phyloP scores from a whole-genome alignment of 2,888 invertebrate species.

The Pristionchus entomophagus region DNA sequence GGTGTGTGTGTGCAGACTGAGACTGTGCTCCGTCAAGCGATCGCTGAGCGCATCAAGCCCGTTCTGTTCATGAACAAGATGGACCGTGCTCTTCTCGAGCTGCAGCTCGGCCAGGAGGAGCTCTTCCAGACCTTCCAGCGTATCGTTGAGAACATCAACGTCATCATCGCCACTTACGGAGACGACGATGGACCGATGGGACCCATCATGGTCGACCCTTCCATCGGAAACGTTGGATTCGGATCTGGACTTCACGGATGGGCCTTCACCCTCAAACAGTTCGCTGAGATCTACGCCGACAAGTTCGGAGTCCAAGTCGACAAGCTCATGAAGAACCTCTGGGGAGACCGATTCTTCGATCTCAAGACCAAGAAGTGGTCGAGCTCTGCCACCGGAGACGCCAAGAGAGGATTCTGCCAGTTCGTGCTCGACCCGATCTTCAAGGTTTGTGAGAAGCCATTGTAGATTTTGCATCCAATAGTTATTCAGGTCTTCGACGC shows the following conservation, averaged over 20 bases:
- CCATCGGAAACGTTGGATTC: constrained; percentile 98
- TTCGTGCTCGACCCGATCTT: constrained; percentile 99
- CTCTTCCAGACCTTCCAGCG: constrained; percentile 95
- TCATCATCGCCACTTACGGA: constrained; percentile 98
- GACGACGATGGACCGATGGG: constrained; percentile 99
- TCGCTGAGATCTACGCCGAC: constrained; percentile 97
- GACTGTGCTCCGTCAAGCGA: constrained; percentile 99
- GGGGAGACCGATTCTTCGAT: constrained; percentile 99
- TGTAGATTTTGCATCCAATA: not conserved
- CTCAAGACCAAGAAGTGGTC: constrained; percentile 97
- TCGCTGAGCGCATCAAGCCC: constrained; percentile 99
- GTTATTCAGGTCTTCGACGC: constrained; percentile 82
- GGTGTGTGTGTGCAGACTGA: constrained; percentile 99
- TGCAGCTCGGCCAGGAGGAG: constrained; percentile 96
- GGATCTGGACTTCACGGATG: constrained; percentile 99
- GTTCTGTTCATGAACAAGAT: constrained; percentile 99
- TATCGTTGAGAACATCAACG: constrained; percentile 99
- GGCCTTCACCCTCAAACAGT: constrained; percentile 99
- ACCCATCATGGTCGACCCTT: constrained; percentile 96
- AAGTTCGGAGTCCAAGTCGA: constrained; percentile 96
- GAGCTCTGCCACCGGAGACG: constrained; percentile 80
- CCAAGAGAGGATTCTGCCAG: constrained; percentile 98
- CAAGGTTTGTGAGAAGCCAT: constrained; percentile 81
- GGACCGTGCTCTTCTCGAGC: constrained; percentile 97
- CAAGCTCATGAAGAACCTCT: constrained; percentile 93